phyloP scores from a whole-genome alignment of 2,888 invertebrate species.

The Empis stercorea region DNA sequence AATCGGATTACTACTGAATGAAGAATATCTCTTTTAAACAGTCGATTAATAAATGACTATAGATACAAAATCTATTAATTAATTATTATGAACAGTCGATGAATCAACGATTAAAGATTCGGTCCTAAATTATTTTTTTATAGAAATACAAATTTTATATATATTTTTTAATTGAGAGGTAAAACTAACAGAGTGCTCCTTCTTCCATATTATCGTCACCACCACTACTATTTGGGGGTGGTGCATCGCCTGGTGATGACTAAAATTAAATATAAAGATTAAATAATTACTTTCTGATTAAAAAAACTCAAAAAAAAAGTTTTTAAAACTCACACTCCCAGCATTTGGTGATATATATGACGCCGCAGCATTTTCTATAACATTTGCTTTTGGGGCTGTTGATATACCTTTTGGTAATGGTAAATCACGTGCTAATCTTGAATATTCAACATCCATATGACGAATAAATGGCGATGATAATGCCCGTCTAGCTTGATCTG shows the following conservation, averaged over 20 bases:
- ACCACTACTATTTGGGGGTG: not conserved
- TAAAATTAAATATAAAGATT: not conserved
- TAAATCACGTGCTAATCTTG: slow-evolving; percentile 57
- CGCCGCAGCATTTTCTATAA: slow-evolving; percentile 57
- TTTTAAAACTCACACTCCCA: slow-evolving; percentile 5
- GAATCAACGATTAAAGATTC: too few relatives aligned
- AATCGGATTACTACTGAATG: too few relatives aligned
- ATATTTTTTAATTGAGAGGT: not conserved
- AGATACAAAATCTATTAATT: too few relatives aligned
- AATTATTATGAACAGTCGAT: too few relatives aligned
- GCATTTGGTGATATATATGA: slow-evolving; percentile 27
- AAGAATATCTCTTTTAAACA: too few relatives aligned
- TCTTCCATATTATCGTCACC: not conserved
- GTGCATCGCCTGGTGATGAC: not conserved
- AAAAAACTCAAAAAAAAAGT: not conserved
- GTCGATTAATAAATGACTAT: too few relatives aligned
- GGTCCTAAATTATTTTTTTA: too few relatives aligned
- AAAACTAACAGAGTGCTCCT: slow-evolving; percentile 1
- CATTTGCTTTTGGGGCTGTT: slow-evolving; percentile 44
- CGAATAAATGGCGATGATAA: slow-evolving; percentile 73
- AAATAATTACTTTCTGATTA: not conserved
- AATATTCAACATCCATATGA: slow-evolving; percentile 86
- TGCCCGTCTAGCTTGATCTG: slow-evolving; percentile 61
- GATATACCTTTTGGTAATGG: slow-evolving; percentile 50
- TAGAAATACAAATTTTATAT: too few relatives aligned